Conservation (phyloP, 2,888 invertebrate genomes). For the Linnaemya tessellans region DNA sequence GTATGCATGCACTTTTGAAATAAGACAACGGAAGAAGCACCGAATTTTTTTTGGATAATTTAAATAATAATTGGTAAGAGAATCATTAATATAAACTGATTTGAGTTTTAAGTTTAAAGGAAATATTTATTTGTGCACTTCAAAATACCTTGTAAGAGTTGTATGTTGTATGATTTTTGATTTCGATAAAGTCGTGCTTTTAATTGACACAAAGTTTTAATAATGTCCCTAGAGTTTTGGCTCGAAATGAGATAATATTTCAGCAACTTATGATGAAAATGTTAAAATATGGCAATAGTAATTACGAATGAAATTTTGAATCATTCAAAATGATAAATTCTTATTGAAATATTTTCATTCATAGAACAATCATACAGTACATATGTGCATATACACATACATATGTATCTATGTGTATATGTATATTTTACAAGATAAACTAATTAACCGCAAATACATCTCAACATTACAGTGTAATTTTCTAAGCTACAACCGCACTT, state of each 20-base stretch:
- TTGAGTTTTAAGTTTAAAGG: neutral
- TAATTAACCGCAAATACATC: conserved; percentile 26
- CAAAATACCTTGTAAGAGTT: neutral
- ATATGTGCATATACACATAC: neutral
- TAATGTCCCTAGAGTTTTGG: too few relatives aligned
- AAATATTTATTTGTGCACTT: neutral
- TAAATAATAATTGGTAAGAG: conserved; percentile 47
- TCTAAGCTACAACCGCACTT: neutral
- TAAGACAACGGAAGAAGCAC: conserved; percentile 4
- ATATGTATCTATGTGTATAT: neutral
- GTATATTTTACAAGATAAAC: neutral
- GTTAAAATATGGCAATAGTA: too few relatives aligned
- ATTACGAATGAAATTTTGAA: too few relatives aligned
- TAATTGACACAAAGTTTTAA: too few relatives aligned
- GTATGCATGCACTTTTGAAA: conserved; percentile 22
- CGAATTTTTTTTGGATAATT: conserved; percentile 15
- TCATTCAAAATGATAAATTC: too few relatives aligned
- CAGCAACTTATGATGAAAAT: too few relatives aligned
- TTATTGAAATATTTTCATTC: too few relatives aligned
- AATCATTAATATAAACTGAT: neutral
- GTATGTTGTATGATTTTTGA: neutral
- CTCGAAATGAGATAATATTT: too few relatives aligned
- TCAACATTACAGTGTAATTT: neutral
- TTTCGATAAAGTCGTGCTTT: too few relatives aligned
- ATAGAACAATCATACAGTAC: too few relatives aligned